Evolutionary conservation across 2,888 invertebrate genomes (phyloP).

Genomic region (Drosophila meridiana): DNA sequence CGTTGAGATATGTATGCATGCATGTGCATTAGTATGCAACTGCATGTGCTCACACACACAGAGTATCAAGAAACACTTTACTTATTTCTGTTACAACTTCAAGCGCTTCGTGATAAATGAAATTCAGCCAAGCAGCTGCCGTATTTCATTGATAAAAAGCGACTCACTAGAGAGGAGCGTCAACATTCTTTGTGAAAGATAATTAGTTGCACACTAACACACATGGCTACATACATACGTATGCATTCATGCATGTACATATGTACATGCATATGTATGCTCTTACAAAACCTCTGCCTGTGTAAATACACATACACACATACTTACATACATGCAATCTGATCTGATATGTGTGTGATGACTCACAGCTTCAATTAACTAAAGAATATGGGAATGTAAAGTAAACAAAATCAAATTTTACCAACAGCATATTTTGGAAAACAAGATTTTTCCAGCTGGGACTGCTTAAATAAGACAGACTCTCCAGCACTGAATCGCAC

Average conservation of each 20-base stretch:
- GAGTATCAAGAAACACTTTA: too few species aligned
- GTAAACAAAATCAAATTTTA: not conserved
- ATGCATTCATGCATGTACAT: not conserved
- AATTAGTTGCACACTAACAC: slow-evolving; percentile 25
- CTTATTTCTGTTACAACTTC: slow-evolving; percentile 2
- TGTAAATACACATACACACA: not conserved
- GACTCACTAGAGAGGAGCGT: slow-evolving; percentile 14
- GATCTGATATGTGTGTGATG: not conserved
- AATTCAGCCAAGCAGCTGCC: too few species aligned
- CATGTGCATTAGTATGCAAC: not conserved
- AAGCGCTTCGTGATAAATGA: slow-evolving; percentile 5
- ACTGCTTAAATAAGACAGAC: too few species aligned
- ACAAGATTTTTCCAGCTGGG: too few species aligned
- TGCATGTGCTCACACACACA: not conserved
- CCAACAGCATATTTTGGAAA: too few species aligned
- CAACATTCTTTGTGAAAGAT: slow-evolving; percentile 43
- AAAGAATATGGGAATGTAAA: not conserved
- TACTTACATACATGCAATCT: not conserved
- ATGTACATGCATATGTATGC: not conserved
- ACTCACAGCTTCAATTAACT: not conserved
- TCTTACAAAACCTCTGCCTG: not conserved
- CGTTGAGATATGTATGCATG: not conserved
- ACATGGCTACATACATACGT: not conserved
- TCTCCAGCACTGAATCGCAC: too few species aligned
- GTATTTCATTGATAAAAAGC: slow-evolving; percentile 3